Evolutionary conservation across 2,797 vertebrate species (phyloP), one percentile per base, ranked within the genome.

Genomic region (Spinus olivaceus): DNA sequence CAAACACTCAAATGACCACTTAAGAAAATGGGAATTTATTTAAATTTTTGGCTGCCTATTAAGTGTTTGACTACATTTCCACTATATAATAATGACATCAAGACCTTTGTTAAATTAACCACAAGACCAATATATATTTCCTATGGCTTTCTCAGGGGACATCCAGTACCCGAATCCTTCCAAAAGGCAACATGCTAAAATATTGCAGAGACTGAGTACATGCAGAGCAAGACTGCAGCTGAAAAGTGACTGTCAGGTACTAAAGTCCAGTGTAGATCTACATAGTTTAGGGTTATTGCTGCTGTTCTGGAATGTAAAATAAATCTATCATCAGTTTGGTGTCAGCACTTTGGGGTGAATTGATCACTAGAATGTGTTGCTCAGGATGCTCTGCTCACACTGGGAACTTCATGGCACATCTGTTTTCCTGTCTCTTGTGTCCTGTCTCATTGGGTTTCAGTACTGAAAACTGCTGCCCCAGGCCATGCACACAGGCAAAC

Each of bases 101-200:
- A 93, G 70, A 93, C n/a, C 73, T 95, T 90, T 95, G 51, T 93
- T 90, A 90, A 84, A 94, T 91, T 92, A 95, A 95, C 94, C 92
- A 70, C 91, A 95, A 73, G 88, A 94, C 72, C 83, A 93, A 13
- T 82, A 51, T 76, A 28, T 76, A 53, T 94, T 97, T 96, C 94
- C 80, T 83, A 65, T 33, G 63, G 61, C 49, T 93, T 93, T 90
- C 90, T 93, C 50, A 49, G 81, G 88, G 70, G 86, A 91, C 0
- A 19, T 60, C 94, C 89, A 49, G 84, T 84, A 46, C 20, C 12
- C 14, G 41, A 76, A 91, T 89, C 51, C 46, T 92, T 89, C 92
- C 88, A 94, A 88, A 88, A 93, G 76, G 42, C 63, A 92, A 65
- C 41, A 35, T 23, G 27, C 12, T 86, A 53, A 94, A 94, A 82